phyloP scores from a whole-genome alignment of 1,140 invertebrate species.

The Holcopasites calliopsidis region DNA sequence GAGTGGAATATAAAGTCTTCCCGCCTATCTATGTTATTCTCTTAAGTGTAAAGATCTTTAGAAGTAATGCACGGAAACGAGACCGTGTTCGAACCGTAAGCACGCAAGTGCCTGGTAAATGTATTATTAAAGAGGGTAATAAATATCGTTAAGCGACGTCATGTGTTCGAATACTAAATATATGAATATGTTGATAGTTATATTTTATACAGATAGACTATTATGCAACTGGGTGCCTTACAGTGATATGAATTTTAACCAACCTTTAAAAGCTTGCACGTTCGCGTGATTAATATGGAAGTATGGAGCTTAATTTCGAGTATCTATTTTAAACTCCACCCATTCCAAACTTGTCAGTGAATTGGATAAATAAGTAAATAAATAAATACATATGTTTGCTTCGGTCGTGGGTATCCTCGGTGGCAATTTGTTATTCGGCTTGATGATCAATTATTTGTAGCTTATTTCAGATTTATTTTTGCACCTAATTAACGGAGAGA shows the following conservation, averaged over 20 bases:
- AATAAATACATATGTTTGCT: constrained; percentile 1
- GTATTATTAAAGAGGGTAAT: not conserved
- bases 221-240: not conserved
- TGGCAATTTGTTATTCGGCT: not conserved
- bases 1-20: too few species aligned
- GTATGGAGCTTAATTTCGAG: not conserved
- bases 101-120: not conserved
- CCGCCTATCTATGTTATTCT: not conserved
- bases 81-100: not conserved
- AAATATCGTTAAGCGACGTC: not conserved
- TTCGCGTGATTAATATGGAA: not conserved
- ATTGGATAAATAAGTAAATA: too few species aligned
- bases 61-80: not conserved
- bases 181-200: not conserved
- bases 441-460: not conserved
- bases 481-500: not conserved
- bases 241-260: constrained; percentile 60
- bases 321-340: not conserved
- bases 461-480: too few species aligned
- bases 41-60: not conserved
- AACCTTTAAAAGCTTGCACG: constrained; percentile 56
- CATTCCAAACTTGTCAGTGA: constrained; percentile 20
- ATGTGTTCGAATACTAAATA: not conserved
- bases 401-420: not conserved
- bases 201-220: not conserved